phyloP scores from a whole-genome alignment of 2,888 invertebrate species.

The Cecidostiba fungosa region DNA sequence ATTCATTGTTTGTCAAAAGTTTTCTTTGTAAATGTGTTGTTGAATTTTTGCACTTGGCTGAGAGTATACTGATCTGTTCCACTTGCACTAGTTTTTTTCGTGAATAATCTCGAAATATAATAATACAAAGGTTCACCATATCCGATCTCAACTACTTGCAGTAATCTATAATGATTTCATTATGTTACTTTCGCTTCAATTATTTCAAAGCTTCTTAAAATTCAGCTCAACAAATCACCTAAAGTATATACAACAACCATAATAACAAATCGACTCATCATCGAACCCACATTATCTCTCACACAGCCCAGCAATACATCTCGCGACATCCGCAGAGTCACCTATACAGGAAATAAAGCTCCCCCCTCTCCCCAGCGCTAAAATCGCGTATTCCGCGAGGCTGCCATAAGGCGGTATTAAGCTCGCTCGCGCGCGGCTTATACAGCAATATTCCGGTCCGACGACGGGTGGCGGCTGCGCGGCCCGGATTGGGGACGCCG shows the following conservation, averaged over 20 bases:
- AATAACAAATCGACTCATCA: background rate
- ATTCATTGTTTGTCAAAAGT: background rate
- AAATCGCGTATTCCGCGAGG: conserved; percentile 59
- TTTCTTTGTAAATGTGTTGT: no score
- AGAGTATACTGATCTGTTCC: background rate
- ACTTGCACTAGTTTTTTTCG: background rate
- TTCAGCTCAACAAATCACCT: no score
- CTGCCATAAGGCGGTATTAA: conserved; percentile 67
- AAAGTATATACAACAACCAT: no score
- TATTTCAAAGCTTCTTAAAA: no score
- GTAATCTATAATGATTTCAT: no score
- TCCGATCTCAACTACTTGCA: background rate
- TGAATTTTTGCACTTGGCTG: no score
- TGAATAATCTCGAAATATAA: no score
- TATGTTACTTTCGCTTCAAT: background rate
- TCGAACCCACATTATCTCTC: background rate
- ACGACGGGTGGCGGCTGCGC: conserved; percentile 28
- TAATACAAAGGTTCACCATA: background rate
- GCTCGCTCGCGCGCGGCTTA: conserved; percentile 63
- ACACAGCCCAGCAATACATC: background rate
- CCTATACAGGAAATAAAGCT: conserved; percentile 48
- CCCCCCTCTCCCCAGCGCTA: background rate
- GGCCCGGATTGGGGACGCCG: conserved; percentile 43
- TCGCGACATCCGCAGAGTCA: conserved; percentile 34
- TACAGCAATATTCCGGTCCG: conserved; percentile 66